Base-by-base conservation (phyloP, 2,113 vertebrate species). In the Amblyopsis rosae region DNA sequence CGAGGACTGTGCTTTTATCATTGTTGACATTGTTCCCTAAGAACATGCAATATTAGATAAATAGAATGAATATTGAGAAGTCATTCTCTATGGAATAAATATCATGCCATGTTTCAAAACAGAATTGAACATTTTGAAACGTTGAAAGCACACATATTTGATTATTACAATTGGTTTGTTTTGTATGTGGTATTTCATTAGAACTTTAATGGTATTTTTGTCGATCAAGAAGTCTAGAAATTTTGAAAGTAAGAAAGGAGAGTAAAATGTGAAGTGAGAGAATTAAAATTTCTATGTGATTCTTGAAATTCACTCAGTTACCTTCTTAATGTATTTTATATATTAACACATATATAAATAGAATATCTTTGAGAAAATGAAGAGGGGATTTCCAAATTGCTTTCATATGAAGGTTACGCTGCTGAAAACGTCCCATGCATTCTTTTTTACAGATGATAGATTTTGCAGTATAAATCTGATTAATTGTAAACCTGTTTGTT, bases 321-420 rank as follows among this genome's bases (percentile, higher is more conserved):
- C 54, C 48, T 19, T 32, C 53, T 75, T 12, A 59, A 74, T 47
- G 19, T 47, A 41, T 41, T 26, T 26, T 26, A 26, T 26, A 26
- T 26, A 26, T 26, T 26, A 26, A 26, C 2, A 26, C 2, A 26
- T 26, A 70, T 69, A 65, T 26, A 82, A 80, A 79, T 60, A 6
- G 79, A 49, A 6, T 41, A 60, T 62, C 69, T 69, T 59, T 32
- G 16, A 71, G 66, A 79, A 82, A 53, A 48, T 17, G 9, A 55
- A 69, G 51, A 59, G 71, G 62, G 51, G 17, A 72, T 78, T 71
- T 76, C 50, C 77, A 62, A 65, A 74, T 83, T 83, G 69, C 79
- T 26, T 16, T 56, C 62, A 81, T 77, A 88, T 82, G 67, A 65
- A 79, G 79, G 80, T 72, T 72, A 63, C 80, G 62, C 80, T 82